Percentiles rank a stretch among this genome's conserved stretches.
phyloP scores from a whole-genome alignment of 2,888 invertebrate genomes.

The Caenorhabditis virilis region DNA sequence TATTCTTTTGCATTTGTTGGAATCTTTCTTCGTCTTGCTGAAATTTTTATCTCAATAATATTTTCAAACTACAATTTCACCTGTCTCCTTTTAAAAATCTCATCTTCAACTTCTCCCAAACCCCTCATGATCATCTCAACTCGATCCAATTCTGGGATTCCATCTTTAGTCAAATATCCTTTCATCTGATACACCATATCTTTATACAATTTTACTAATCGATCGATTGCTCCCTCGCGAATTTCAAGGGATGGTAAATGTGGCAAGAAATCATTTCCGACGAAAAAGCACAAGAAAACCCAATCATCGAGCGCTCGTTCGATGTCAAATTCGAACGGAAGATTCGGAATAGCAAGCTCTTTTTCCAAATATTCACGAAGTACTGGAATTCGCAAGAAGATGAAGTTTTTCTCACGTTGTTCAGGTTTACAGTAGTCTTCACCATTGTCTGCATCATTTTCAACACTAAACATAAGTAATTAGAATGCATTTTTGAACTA shows the following conservation, averaged over 20 bases:
- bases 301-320: conserved; percentile 95
- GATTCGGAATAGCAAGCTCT: conserved; percentile 86
- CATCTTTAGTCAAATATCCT: conserved; percentile 86
- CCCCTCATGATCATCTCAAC: conserved; percentile 93
- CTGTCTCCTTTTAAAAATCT: conserved; percentile 91
- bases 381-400: conserved; percentile 83
- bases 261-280: conserved; percentile 94
- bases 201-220: conserved; percentile 90
- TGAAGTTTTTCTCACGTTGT: conserved; percentile 66
- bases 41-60: conserved; percentile 4
- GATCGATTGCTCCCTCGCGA: conserved; percentile 79
- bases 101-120: conserved; percentile 90
- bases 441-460: conserved; percentile 47
- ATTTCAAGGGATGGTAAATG: conserved; percentile 97
- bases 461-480: conserved; percentile 33
- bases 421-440: conserved; percentile 59
- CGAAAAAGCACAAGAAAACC: conserved; percentile 96
- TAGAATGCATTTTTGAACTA: neutral
- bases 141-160: conserved; percentile 87
- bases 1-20: conserved; percentile 74
- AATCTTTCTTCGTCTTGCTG: conserved; percentile 51
- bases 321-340: conserved; percentile 91
- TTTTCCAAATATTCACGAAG: conserved; percentile 85
- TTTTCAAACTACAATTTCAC: conserved; percentile 4
- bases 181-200: conserved; percentile 64